A percentile compares a stretch with the other conserved stretches of the same genome.
These are phyloP conservation scores for Drosophila tsacasi DNA, from an alignment of 1,140 invertebrate species.

Conservation along the genomic window DNA sequence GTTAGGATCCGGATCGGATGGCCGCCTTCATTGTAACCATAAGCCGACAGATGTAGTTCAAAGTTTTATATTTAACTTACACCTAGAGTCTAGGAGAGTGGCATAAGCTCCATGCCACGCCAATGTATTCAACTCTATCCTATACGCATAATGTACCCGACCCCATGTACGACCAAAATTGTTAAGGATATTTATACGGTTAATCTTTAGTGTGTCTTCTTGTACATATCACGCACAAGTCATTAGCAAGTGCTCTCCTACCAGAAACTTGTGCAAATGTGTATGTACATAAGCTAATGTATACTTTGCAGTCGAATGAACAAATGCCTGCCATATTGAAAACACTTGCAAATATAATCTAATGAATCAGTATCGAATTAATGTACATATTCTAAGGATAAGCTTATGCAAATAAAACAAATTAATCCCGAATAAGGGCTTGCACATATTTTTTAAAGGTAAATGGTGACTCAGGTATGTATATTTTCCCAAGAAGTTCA, in stretches of 20 bases:
- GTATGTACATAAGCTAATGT: slow-evolving; percentile 29
- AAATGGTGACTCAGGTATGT: not conserved
- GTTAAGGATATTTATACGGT: slow-evolving; percentile 44
- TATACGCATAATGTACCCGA: slow-evolving; percentile 34
- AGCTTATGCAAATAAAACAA: slow-evolving; percentile 45
- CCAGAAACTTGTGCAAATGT: slow-evolving; percentile 41
- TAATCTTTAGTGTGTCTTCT: slow-evolving; percentile 23
- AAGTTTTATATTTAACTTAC: slow-evolving; percentile 48
- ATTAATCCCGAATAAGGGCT: slow-evolving; percentile 16
- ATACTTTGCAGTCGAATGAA: slow-evolving; percentile 42
- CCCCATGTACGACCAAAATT: slow-evolving; percentile 48
- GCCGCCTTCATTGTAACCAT: slow-evolving; percentile 27
- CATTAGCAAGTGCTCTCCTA: slow-evolving; percentile 46
- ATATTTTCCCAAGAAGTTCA: not conserved
- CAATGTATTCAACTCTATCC: slow-evolving; percentile 44
- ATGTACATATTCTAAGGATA: slow-evolving; percentile 38
- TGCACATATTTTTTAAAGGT: not conserved
- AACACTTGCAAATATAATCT: slow-evolving; percentile 44
- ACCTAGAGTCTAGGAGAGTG: slow-evolving; percentile 7
- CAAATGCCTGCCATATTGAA: slow-evolving; percentile 50
- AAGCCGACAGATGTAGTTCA: slow-evolving; percentile 45
- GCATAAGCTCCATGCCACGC: slow-evolving; percentile 8
- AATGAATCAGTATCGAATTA: slow-evolving; percentile 35
- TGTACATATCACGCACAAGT: slow-evolving; percentile 40
- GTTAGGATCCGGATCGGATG: slow-evolving; percentile 30